A percentile compares a stretch with the other conserved stretches of the same genome.
Conservation (phyloP, 2,113 vertebrate species). For the Geococcyx californianus region DNA sequence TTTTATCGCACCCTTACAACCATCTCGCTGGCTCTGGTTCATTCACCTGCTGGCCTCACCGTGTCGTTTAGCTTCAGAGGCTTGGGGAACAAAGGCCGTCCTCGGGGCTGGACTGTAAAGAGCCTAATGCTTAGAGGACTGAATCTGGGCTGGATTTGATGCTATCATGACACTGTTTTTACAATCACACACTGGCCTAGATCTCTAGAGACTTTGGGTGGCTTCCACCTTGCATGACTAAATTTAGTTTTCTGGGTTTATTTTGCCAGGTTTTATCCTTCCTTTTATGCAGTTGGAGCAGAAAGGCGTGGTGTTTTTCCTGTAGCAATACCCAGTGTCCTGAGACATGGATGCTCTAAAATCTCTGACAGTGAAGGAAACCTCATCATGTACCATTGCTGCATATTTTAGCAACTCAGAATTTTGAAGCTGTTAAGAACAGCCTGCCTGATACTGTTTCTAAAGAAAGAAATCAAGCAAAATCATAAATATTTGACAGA, state of each 20-base stretch:
- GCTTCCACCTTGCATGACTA: not conserved
- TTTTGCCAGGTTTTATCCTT: not conserved
- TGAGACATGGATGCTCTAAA: not conserved
- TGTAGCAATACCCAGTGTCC: not conserved
- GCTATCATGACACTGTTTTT: not conserved
- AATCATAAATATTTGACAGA: not conserved
- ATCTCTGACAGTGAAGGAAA: not conserved
- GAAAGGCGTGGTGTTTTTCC: not conserved
- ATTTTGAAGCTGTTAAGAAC: not conserved
- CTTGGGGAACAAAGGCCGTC: not conserved
- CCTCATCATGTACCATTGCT: not conserved
- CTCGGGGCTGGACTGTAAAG: not conserved
- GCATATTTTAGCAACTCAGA: constrained; percentile 27
- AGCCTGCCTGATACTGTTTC: not conserved
- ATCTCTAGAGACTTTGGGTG: not conserved
- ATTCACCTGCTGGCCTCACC: not conserved
- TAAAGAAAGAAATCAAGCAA: not conserved
- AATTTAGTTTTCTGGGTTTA: constrained; percentile 35
- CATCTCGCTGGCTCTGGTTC: not conserved
- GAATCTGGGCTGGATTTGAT: not conserved
- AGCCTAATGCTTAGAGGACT: accelerated
- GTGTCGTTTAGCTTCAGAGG: not conserved
- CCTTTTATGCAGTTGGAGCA: constrained; percentile 6
- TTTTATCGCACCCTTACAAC: not conserved
- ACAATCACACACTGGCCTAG: not conserved